Percentiles rank a stretch among this genome's conserved stretches.
These are phyloP conservation scores for Pseudopleuronectes americanus DNA, from an alignment of 2,797 vertebrate genomes.

Conservation along the genomic window DNA sequence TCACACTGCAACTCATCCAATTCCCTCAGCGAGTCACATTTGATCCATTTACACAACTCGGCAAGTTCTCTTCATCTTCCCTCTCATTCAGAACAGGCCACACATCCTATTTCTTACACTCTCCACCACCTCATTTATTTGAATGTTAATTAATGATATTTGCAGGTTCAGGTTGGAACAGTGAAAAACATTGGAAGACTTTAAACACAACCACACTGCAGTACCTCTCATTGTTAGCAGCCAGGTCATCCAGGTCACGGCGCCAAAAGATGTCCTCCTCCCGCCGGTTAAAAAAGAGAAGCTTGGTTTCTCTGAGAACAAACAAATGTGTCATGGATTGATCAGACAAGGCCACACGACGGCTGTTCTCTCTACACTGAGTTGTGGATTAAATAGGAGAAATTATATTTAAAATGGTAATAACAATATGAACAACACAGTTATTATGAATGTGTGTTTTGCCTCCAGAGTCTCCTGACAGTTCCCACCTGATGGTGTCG, in stretches of 20 bases:
- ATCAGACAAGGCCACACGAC: not conserved
- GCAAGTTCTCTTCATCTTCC: no score
- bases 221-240: slow-evolving; percentile 87
- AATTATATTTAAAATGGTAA: not conserved
- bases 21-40: not conserved
- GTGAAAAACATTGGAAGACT: not conserved
- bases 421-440: not conserved
- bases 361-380: no score
- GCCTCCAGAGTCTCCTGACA: not conserved
- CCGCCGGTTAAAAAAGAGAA: slow-evolving; percentile 94
- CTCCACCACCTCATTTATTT: no score
- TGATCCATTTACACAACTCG: no score
- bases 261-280: slow-evolving; percentile 94
- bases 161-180: not conserved
- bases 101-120: no score
- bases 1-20: not conserved
- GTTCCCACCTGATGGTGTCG: slow-evolving; percentile 82
- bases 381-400: no score
- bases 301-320: slow-evolving; percentile 84
- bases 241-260: slow-evolving; percentile 86
- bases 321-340: not conserved
- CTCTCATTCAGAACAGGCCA: no score
- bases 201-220: not conserved
- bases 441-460: not conserved
- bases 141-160: no score